Conservation (phyloP, 2,888 invertebrate species). For the Cosmopolites sordidus region DNA sequence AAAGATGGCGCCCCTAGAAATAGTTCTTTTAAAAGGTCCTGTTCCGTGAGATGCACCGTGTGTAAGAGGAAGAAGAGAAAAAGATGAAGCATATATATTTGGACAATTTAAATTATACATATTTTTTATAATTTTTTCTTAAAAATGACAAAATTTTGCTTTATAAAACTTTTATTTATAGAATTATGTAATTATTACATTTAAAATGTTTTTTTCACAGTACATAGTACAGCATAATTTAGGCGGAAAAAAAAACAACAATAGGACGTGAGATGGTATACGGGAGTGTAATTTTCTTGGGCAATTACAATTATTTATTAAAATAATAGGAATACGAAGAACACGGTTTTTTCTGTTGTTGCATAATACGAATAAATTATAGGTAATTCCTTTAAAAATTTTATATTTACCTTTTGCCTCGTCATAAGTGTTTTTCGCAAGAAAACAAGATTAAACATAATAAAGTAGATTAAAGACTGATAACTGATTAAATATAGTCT, state of each 20-base stretch:
- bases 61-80: too few species aligned
- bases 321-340: conserved; percentile 27
- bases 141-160: too few species aligned
- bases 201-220: too few species aligned
- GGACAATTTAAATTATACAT: too few species aligned
- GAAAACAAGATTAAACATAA: conserved; percentile 26
- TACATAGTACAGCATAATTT: too few species aligned
- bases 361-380: conserved; percentile 21
- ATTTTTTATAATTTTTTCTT: too few species aligned
- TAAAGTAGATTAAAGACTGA: conserved; percentile 27
- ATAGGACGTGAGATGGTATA: conserved; percentile 20
- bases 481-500: conserved; percentile 26
- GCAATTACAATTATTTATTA: conserved; percentile 20
- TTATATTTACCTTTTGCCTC: background rate
- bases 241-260: conserved; percentile 11
- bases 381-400: conserved; percentile 19
- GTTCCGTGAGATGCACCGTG: too few species aligned
- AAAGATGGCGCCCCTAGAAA: too few species aligned
- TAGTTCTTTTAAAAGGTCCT: too few species aligned
- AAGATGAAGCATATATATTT: too few species aligned
- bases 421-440: conserved; percentile 27
- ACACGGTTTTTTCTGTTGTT: conserved; percentile 19
- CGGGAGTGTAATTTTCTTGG: conserved; percentile 24
- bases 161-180: too few species aligned
- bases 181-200: too few species aligned